A percentile compares a stretch with the other conserved stretches of the same genome.
Conservation (phyloP, 2,888 invertebrate species). For the Yponomeuta cagnagella region DNA sequence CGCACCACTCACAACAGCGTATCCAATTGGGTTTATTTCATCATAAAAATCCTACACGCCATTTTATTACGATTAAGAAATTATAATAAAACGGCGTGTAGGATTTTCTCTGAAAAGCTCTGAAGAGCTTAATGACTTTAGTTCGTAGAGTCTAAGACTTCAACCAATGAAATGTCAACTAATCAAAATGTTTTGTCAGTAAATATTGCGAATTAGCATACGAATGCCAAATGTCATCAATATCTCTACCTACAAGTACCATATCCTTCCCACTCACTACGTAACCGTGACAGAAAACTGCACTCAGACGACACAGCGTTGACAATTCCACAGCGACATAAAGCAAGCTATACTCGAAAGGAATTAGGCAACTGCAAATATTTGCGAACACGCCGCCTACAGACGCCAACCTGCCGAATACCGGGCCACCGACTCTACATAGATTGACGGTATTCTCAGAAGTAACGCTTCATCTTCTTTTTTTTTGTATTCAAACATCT, state of each 20-base stretch:
- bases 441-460: slow-evolving; percentile 14
- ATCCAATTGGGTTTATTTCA: background rate
- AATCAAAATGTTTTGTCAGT: background rate
- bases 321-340: slow-evolving; percentile 1
- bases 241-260: background rate
- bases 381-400: slow-evolving; percentile 59
- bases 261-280: background rate
- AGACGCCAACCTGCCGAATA: slow-evolving; percentile 59
- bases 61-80: slow-evolving; percentile 12
- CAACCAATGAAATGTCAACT: background rate
- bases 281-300: background rate
- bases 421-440: slow-evolving; percentile 28
- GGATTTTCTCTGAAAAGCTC: too few species aligned
- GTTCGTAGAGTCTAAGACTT: background rate
- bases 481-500: background rate
- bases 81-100: background rate
- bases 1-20: slow-evolving; percentile 20
- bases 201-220: background rate
- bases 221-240: background rate
- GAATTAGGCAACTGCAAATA: slow-evolving; percentile 66
- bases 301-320: background rate
- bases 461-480: background rate
- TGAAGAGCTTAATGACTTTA: background rate
- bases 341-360: slow-evolving; percentile 40
- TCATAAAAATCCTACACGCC: slow-evolving; percentile 2